Percentiles rank a stretch among this genome's conserved stretches.
Evolutionary conservation across 2,888 invertebrate species (phyloP).

Genomic region (Penaeus monodon): DNA sequence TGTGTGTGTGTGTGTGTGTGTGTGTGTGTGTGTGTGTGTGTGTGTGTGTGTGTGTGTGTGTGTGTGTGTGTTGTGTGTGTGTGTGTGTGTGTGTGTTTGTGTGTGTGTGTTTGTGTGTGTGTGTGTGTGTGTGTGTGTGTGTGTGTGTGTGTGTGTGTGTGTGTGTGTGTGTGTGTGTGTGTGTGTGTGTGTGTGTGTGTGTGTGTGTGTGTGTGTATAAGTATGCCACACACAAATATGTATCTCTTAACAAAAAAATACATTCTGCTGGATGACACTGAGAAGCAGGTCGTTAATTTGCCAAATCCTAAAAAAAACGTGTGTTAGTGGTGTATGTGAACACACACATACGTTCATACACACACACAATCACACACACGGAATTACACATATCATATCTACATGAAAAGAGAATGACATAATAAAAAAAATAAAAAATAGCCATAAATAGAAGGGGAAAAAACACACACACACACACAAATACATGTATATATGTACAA

Average conservation of each 20-base stretch:
- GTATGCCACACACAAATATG: not conserved
- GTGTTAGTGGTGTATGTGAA: no score
- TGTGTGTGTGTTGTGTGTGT: not conserved
- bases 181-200: not conserved
- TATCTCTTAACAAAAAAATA: not conserved
- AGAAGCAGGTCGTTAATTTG: no score
- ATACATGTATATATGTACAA: no score
- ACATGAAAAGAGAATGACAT: no score
- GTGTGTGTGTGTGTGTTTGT: not conserved
- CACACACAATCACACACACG: no score
- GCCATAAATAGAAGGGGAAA: no score
- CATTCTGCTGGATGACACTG: no score
- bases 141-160: not conserved
- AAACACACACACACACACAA: no score
- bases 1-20: not conserved
- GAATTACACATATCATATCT: no score
- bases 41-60: not conserved
- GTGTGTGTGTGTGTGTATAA: not conserved
- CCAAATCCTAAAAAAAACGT: no score
- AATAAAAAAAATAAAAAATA: no score
- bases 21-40: not conserved
- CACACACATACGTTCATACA: no score
- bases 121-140: not conserved
- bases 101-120: not conserved
- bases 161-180: not conserved